Base-by-base conservation (phyloP, 2,888 invertebrate genomes). In the Chymomyza caudatula region DNA sequence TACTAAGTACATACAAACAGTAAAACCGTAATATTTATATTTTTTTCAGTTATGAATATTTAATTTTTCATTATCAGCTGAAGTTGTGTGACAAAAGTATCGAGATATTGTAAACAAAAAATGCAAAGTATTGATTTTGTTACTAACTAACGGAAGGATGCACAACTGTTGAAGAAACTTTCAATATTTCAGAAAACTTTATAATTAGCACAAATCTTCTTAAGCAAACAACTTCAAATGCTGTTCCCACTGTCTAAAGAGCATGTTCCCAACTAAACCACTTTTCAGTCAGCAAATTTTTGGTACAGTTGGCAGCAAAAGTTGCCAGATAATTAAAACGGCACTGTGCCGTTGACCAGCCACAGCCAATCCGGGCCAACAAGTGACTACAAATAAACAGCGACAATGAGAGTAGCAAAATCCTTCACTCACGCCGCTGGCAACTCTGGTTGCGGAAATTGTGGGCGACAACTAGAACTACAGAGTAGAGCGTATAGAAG, bases 281-380 rank as follows among this genome's bases (percentile, higher is more conserved):
- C 11, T 54, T 23, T 44, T 20, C 19, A 57, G 17, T 49, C 22
- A 51, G 54, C 69, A 67, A 51, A 25, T 63, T 55, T 23, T 61
- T 56, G 37, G 44, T 63, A 72, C 82, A 73, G 79, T 84, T 79
- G 69, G 66, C 60, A 61, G 52, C 42, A 70, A 76, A 74, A 78
- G 76, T 76, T 70, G 19, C 44, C 52, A 53, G 54, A 65, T 43
- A 59, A 63, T 60, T 53, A 69, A 82, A 82, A 80, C 22, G 29
- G 11, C 29, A 37, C 11, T 37, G 11, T 2, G 29, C 11, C 29
- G 11, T 37, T 37, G 29, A 37, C 29, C 29, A 37, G 29, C 29
- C 29, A 11, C 29, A 37, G 11, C 11, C 29, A 11, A 37, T 37
- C 11, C 29, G 11, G 29, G 29, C 29, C 29, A 37, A 37, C 29